Evolutionary conservation across 2,113 vertebrate species (phyloP).

Genomic region (Catharus bicknelli): DNA sequence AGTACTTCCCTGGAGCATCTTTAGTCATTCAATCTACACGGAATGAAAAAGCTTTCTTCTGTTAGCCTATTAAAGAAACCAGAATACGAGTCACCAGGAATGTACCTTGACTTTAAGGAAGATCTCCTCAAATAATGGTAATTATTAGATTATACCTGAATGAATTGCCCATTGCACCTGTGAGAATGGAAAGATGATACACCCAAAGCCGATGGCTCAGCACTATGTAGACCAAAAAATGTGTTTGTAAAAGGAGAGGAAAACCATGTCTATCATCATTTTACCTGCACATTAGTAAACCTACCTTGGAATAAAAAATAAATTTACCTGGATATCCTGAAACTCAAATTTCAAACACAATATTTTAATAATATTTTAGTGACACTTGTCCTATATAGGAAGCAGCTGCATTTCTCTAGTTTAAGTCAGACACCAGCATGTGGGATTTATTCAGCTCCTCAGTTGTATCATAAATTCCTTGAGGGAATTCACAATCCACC

Average conservation of each 20-base stretch:
- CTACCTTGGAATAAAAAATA: not conserved
- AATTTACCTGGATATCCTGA: slow-evolving; percentile 24
- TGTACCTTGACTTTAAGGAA: slow-evolving; percentile 47
- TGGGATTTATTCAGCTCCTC: slow-evolving; percentile 67
- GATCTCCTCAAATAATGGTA: slow-evolving; percentile 34
- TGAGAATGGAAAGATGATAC: slow-evolving; percentile 40
- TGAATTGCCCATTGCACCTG: slow-evolving; percentile 44
- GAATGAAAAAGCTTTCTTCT: slow-evolving; percentile 48
- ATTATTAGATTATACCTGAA: not conserved
- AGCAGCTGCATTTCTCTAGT: slow-evolving; percentile 59
- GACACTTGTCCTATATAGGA: slow-evolving; percentile 63
- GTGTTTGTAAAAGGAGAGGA: not conserved
- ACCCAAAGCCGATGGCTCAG: slow-evolving; percentile 44
- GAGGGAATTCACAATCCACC: slow-evolving; percentile 74
- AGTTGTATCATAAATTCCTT: slow-evolving; percentile 48
- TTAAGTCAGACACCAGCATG: slow-evolving; percentile 62
- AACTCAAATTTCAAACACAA: slow-evolving; percentile 2
- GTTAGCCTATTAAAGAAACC: slow-evolving; percentile 53
- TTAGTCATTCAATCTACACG: slow-evolving; percentile 35
- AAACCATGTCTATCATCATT: not conserved
- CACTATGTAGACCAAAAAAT: not conserved
- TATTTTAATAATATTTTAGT: slow-evolving; percentile 47
- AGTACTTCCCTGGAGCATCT: slow-evolving; percentile 55
- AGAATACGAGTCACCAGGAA: slow-evolving; percentile 42
- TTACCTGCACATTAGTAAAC: not conserved